These are phyloP conservation scores for Eretmochelys imbricata DNA, from an alignment of 2,113 vertebrate species.

Conservation along the genomic window DNA sequence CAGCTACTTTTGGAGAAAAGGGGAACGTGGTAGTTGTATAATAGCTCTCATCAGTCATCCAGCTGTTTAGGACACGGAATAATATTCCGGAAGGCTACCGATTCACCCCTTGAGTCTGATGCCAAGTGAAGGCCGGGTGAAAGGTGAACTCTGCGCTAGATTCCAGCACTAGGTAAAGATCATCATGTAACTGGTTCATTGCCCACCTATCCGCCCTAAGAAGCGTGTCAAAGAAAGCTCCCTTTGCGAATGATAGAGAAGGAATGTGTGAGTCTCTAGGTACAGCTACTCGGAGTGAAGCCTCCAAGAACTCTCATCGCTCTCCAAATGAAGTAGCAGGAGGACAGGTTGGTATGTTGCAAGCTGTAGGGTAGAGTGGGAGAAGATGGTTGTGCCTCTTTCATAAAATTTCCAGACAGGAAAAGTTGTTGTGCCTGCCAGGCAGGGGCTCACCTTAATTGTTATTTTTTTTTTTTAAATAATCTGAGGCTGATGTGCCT, in stretches of 20 bases:
- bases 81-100: background rate
- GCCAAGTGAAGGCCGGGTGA: background rate
- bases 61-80: background rate
- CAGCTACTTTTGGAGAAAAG: background rate
- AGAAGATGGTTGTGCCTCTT: background rate
- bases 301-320: accelerated
- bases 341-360: background rate
- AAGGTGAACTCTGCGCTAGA: background rate
- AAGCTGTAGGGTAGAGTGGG: background rate
- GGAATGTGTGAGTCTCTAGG: background rate
- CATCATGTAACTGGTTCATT: background rate
- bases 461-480: background rate
- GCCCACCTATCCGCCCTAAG: background rate
- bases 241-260: accelerated
- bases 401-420: background rate
- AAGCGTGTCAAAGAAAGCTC: background rate
- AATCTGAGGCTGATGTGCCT: accelerated
- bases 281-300: background rate
- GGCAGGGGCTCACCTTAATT: background rate
- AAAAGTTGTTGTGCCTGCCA: background rate
- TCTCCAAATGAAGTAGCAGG: background rate
- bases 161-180: background rate
- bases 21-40: background rate
- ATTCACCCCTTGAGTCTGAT: background rate
- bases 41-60: accelerated